phyloP scores from a whole-genome alignment of 2,888 invertebrate genomes.

The Cancer borealis region DNA sequence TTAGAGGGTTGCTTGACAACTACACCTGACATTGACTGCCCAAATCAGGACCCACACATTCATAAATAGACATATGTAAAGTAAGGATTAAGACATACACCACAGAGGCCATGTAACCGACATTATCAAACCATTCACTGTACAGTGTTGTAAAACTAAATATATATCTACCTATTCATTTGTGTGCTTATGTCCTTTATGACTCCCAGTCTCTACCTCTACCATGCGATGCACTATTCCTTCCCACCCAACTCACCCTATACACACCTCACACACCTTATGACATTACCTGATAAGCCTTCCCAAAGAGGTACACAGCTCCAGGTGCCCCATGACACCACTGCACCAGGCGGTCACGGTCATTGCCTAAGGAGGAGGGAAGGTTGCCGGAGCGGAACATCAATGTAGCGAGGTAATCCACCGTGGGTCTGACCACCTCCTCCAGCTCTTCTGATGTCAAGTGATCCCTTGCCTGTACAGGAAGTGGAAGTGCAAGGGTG shows the following conservation, averaged over 20 bases:
- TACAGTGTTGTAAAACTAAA: too few relatives aligned
- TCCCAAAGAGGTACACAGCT: conserved; percentile 83
- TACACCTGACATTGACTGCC: too few relatives aligned
- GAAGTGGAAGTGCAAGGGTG: not conserved
- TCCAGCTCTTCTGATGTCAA: conserved; percentile 78
- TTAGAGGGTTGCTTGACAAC: too few relatives aligned
- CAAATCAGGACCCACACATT: too few relatives aligned
- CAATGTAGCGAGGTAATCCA: conserved; percentile 80
- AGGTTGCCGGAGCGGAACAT: conserved; percentile 81
- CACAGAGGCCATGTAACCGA: too few relatives aligned
- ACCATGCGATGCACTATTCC: not conserved
- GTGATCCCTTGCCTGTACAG: conserved; percentile 63
- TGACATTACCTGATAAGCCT: conserved; percentile 85
- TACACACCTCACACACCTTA: not conserved
- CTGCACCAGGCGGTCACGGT: conserved; percentile 89
- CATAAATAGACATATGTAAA: too few relatives aligned
- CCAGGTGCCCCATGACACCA: conserved; percentile 98
- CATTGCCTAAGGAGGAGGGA: conserved; percentile 81
- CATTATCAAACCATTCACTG: too few relatives aligned
- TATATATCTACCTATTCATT: too few relatives aligned
- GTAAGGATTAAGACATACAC: too few relatives aligned
- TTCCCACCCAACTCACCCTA: not conserved
- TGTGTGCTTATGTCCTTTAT: too few relatives aligned
- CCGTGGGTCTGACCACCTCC: conserved; percentile 79
- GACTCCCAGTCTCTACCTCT: too few relatives aligned